Conservation (phyloP, 2,113 vertebrate species). For the Lontra canadensis region DNA sequence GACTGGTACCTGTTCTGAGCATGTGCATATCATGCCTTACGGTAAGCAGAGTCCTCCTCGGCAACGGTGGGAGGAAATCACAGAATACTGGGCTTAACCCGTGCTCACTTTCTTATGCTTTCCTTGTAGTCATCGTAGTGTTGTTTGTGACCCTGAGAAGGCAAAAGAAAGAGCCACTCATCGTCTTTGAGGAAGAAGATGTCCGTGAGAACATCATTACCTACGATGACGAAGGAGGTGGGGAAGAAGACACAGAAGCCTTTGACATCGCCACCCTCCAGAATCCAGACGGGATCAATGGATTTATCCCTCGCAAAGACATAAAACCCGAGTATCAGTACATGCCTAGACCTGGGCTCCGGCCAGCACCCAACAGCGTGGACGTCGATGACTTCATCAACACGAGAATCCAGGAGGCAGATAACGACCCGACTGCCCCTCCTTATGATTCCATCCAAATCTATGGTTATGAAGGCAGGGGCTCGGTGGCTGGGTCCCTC, state of each 20-base stretch:
- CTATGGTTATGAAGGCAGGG: slow-evolving; percentile 97
- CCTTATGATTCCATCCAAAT: slow-evolving; percentile 99
- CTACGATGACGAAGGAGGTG: slow-evolving; percentile 97
- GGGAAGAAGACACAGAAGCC: slow-evolving; percentile 98
- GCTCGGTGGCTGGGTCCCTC: slow-evolving; percentile 96
- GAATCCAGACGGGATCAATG: slow-evolving; percentile 97
- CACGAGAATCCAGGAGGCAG: slow-evolving; percentile 94
- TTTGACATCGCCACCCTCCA: slow-evolving; percentile 98
- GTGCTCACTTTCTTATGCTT: background rate
- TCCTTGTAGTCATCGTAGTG: slow-evolving; percentile 91
- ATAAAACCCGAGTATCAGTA: slow-evolving; percentile 97
- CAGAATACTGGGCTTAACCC: background rate
- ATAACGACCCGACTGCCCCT: slow-evolving; percentile 95
- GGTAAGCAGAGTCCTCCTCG: background rate
- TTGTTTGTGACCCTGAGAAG: slow-evolving; percentile 96
- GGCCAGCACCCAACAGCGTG: slow-evolving; percentile 91
- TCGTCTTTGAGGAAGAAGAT: slow-evolving; percentile 98
- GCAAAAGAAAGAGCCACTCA: slow-evolving; percentile 97
- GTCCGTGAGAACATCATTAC: slow-evolving; percentile 99
- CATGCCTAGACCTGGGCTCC: slow-evolving; percentile 90
- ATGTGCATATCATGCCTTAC: accelerated
- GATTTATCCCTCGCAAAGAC: slow-evolving; percentile 97
- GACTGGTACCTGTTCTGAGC: background rate
- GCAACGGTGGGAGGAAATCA: background rate
- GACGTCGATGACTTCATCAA: slow-evolving; percentile 99